Evolutionary conservation across 2,797 vertebrate species (phyloP), one percentile per base, ranked within the genome.

Genomic region (Chlorospingus flavigularis): DNA sequence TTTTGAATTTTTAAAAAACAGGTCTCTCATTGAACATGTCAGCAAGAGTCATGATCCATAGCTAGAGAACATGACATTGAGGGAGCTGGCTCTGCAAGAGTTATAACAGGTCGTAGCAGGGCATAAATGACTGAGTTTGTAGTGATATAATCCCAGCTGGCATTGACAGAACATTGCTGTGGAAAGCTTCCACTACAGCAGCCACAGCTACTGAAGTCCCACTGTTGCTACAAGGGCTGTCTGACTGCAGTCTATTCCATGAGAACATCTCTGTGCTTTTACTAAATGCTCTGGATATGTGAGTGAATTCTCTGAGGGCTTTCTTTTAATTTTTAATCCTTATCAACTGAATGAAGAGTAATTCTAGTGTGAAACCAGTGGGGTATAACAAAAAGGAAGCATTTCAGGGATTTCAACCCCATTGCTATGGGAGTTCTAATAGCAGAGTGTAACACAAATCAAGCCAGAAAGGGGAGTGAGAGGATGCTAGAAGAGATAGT

Each of bases 11-110:
- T 66, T 45, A 76, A 91, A 89, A 90, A 94, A 84, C 95, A 85
- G 74, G 50, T 89, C 61, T 88, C 25, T 95, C 92, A 92, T 82
- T 96, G 95, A 97, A 96, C 86, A 17, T 95, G 96, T 96, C 96
- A 97, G 94, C 79, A 86, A 95, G 96, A 97, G 94, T 97, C 97
- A 88, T 94, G 96, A 96, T 92, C 74, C 18, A 28, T 61, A 58
- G 71, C 78, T 88, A 81, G 81, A 82, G 89, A 96, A 95, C 48
- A 21, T 75, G 96, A 93, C 92, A 94, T 18, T 90, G 91, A 96
- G 89, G 92, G 95, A 96, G 72, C 67, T 84, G 76, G 65, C 70
- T 94, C 87, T 83, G 47, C 71, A 72, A 92, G 90, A 95, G 66
- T 95, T 95, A 57, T 84, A 96, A 57, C 47, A 39, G 90, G 78